Evolutionary conservation across 2,797 vertebrate species (phyloP).

Genomic region (Danio choprae): DNA sequence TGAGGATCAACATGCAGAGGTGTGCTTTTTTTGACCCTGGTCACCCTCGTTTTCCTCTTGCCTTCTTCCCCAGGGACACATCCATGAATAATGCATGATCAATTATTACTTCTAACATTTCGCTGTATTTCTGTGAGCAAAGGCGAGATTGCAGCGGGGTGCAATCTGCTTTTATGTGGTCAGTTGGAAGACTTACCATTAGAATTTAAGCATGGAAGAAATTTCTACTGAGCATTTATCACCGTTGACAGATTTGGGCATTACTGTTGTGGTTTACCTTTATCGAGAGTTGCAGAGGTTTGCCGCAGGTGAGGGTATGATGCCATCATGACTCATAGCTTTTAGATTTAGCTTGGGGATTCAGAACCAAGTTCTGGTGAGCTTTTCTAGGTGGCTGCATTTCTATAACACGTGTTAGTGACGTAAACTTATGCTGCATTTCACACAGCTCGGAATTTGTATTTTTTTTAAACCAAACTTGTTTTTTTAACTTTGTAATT

Average conservation of each 20-base stretch:
- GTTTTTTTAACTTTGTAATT: too few relatives aligned
- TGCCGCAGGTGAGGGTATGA: constrained; percentile 21
- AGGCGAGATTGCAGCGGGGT: constrained; percentile 14
- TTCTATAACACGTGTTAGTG: background rate
- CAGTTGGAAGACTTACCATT: constrained; percentile 16
- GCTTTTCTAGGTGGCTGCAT: background rate
- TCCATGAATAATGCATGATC: constrained; percentile 60
- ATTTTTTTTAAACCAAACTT: too few relatives aligned
- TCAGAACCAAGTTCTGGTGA: background rate
- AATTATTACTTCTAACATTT: constrained; percentile 58
- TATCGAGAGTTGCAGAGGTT: constrained; percentile 32
- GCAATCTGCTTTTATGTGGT: constrained; percentile 38
- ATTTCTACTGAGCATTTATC: constrained; percentile 32
- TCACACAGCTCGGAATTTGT: too few relatives aligned
- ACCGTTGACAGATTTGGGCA: constrained; percentile 22
- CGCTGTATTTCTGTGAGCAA: constrained; percentile 2
- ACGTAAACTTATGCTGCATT: background rate
- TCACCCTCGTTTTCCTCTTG: constrained; percentile 17
- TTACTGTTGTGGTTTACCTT: constrained; percentile 35
- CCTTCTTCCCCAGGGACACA: constrained; percentile 16
- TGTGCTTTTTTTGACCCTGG: constrained; percentile 44
- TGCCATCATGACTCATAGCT: constrained; percentile 21
- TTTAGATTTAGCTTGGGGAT: constrained; percentile 9
- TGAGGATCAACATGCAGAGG: constrained; percentile 53
- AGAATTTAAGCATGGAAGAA: constrained; percentile 24